phyloP scores from a whole-genome alignment of 2,797 vertebrate genomes.

The Tokudaia muenninki region DNA sequence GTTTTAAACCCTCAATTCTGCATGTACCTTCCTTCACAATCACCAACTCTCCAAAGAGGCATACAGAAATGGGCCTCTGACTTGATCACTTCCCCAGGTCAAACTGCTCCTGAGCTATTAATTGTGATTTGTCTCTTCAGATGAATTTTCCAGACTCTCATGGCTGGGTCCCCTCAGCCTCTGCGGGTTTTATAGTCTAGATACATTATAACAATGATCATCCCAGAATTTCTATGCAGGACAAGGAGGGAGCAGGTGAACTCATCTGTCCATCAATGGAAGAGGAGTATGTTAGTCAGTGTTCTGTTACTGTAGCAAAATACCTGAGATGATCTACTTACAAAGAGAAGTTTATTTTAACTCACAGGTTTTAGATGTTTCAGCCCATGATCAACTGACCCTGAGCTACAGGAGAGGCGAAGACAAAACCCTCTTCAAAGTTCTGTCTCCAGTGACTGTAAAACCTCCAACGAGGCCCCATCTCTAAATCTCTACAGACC shows the following conservation, averaged over 20 bases:
- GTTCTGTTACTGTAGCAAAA: not conserved
- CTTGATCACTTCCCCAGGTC: not conserved
- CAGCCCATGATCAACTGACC: too few species aligned
- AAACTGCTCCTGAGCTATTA: not conserved
- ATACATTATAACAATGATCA: not conserved
- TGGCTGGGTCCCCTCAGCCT: not conserved
- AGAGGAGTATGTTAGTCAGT: not conserved
- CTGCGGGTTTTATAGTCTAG: not conserved
- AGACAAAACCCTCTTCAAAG: not conserved
- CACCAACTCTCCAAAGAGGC: not conserved
- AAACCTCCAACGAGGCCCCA: not conserved
- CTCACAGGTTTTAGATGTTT: not conserved
- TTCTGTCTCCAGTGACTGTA: not conserved
- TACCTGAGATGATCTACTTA: not conserved
- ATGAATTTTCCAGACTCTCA: not conserved
- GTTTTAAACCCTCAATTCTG: not conserved
- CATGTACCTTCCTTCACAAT: not conserved
- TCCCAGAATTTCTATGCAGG: not conserved
- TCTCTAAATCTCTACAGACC: not conserved
- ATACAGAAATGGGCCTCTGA: not conserved
- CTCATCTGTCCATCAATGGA: not conserved
- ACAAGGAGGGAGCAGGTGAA: not conserved
- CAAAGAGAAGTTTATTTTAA: not conserved
- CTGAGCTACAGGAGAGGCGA: not conserved
- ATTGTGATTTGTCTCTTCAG: not conserved